These are phyloP conservation scores for Coboldia fuscipes DNA, from an alignment of 1,140 invertebrate species.

Conservation along the genomic window DNA sequence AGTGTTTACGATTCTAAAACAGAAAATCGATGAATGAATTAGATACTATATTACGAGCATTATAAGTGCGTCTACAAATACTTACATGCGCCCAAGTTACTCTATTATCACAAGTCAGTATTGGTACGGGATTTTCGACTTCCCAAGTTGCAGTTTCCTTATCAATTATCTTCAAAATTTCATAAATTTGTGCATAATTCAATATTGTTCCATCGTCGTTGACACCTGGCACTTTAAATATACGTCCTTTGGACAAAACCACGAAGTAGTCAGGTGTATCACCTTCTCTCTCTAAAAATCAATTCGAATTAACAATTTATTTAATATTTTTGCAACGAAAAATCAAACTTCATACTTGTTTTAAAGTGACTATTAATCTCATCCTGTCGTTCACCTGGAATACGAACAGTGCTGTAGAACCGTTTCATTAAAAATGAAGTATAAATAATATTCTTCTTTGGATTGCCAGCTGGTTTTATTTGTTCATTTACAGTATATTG, in stretches of 20 bases:
- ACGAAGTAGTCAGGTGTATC: constrained; percentile 15
- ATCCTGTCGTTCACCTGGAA: constrained; percentile 40
- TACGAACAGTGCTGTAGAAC: constrained; percentile 40
- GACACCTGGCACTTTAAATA: constrained; percentile 19
- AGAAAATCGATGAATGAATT: neutral
- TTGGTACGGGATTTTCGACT: constrained; percentile 29
- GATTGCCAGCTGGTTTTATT: constrained; percentile 39
- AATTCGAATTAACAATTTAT: neutral
- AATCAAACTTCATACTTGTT: constrained; percentile 9
- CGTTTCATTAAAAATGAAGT: constrained; percentile 32
- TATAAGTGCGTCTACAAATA: neutral
- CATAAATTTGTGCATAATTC: constrained; percentile 17
- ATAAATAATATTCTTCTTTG: constrained; percentile 20
- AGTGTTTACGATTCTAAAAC: constrained; percentile 20
- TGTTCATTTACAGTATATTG: constrained; percentile 19
- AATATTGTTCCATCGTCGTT: constrained; percentile 16
- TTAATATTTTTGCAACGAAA: neutral
- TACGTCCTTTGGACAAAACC: constrained; percentile 32
- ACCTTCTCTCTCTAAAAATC: constrained; percentile 10
- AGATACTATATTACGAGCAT: neutral
- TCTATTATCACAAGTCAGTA: constrained; percentile 39
- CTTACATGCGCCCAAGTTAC: constrained; percentile 36
- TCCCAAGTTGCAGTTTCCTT: constrained; percentile 13
- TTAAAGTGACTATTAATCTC: constrained; percentile 19
- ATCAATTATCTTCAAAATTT: constrained; percentile 33